phyloP scores from a whole-genome alignment of 2,888 invertebrate species.

The Margaritifera margaritifera region DNA sequence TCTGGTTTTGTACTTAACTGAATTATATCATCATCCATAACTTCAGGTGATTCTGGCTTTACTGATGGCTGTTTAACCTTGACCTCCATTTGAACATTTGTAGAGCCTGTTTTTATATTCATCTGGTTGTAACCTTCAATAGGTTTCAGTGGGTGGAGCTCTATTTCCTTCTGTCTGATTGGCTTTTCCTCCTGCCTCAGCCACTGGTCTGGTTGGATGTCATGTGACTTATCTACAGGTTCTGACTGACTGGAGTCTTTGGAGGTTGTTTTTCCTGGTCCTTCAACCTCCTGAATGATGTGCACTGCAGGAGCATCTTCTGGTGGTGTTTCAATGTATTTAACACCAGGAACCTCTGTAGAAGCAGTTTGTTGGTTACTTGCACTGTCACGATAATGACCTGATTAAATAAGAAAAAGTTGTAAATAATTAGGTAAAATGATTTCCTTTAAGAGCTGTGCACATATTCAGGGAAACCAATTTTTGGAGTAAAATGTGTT shows the following conservation, averaged over 20 bases:
- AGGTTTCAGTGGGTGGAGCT: constrained; percentile 7
- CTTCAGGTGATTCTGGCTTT: constrained; percentile 16
- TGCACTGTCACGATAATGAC: too few relatives aligned
- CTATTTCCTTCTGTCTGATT: constrained; percentile 6
- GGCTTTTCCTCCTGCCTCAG: background rate
- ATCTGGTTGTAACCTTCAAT: background rate
- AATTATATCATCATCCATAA: constrained; percentile 30
- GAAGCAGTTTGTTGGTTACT: too few relatives aligned
- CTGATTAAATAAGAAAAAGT: too few relatives aligned
- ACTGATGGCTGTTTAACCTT: constrained; percentile 6
- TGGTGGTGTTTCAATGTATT: too few relatives aligned
- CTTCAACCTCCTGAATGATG: background rate
- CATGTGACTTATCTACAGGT: constrained; percentile 1
- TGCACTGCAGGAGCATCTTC: too few relatives aligned
- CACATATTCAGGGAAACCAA: too few relatives aligned
- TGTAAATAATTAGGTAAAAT: too few relatives aligned
- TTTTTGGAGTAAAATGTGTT: too few relatives aligned
- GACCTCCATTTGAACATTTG: constrained; percentile 35
- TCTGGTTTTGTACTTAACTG: constrained; percentile 44
- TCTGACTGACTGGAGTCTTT: constrained; percentile 5
- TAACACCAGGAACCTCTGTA: too few relatives aligned
- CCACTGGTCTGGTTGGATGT: constrained; percentile 4
- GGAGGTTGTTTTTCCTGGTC: background rate
- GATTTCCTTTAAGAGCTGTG: too few relatives aligned
- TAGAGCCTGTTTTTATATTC: constrained; percentile 17